These are phyloP conservation scores for Cataglyphis livida DNA, from an alignment of 2,888 invertebrate genomes.

Conservation along the genomic window DNA sequence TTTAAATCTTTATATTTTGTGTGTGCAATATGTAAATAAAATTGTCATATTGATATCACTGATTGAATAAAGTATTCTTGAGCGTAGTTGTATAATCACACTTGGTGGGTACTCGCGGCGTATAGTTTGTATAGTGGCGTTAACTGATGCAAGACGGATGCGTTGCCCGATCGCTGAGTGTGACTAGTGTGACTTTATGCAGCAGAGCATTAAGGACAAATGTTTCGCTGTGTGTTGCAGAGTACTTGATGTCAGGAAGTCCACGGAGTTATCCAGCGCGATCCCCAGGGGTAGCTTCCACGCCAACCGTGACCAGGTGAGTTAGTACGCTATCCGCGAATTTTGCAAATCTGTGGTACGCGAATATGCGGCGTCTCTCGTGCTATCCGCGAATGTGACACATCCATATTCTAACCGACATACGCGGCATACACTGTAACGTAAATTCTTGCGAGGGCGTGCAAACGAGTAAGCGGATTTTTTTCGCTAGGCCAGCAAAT, in stretches of 20 bases:
- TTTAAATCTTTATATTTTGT: neutral
- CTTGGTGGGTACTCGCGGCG: neutral
- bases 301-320: constrained; percentile 82
- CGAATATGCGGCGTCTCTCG: constrained; percentile 41
- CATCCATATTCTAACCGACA: constrained; percentile 66
- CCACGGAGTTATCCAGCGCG: constrained; percentile 83
- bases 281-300: constrained; percentile 81
- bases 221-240: constrained; percentile 77
- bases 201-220: constrained; percentile 66
- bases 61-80: neutral
- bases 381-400: constrained; percentile 50
- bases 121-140: constrained; percentile 37
- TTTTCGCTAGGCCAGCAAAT: constrained; percentile 68
- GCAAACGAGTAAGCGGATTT: constrained; percentile 71
- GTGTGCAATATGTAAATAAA: neutral
- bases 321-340: constrained; percentile 60
- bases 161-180: constrained; percentile 52
- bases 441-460: constrained; percentile 65
- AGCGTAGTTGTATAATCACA: constrained; percentile 33
- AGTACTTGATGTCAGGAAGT: constrained; percentile 85
- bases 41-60: neutral
- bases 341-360: constrained; percentile 54
- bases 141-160: constrained; percentile 47
- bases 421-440: constrained; percentile 40
- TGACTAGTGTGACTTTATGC: constrained; percentile 56